These are phyloP conservation scores for Aeoliscus strigatus DNA, from an alignment of 2,797 vertebrate species.

Conservation along the genomic window DNA sequence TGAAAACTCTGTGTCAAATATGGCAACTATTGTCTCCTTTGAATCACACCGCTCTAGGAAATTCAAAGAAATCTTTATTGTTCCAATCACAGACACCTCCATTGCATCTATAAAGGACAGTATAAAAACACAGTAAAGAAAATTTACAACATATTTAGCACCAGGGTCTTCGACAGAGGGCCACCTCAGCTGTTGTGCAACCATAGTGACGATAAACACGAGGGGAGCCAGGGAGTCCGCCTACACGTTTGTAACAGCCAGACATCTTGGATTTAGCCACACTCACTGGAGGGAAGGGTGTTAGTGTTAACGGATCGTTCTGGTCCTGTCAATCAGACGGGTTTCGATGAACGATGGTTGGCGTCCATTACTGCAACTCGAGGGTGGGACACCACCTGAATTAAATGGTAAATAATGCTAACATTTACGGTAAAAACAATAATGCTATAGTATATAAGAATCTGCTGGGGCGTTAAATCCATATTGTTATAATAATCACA, in stretches of 20 bases:
- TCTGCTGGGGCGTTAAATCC: constrained; percentile 20
- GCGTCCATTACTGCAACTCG: constrained; percentile 31
- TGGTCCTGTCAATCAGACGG: constrained; percentile 14
- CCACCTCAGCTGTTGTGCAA: constrained; percentile 37
- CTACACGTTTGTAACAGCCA: constrained; percentile 37
- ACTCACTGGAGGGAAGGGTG: constrained; percentile 12
- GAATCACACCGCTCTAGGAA: constrained; percentile 8
- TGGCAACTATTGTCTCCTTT: not conserved
- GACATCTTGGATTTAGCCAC: constrained; percentile 24
- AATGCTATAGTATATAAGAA: constrained; percentile 37
- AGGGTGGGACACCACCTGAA: constrained; percentile 28
- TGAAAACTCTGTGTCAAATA: too few species aligned
- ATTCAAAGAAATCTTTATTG: constrained; percentile 74
- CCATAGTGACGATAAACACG: constrained; percentile 48
- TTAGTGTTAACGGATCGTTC: constrained; percentile 48
- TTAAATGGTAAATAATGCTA: constrained; percentile 42
- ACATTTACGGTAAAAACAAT: constrained; percentile 20
- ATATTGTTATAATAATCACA: constrained; percentile 41
- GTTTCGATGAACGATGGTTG: constrained; percentile 44
- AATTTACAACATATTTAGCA: constrained; percentile 74
- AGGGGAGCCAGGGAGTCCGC: constrained; percentile 37
- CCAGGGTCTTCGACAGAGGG: constrained; percentile 62
- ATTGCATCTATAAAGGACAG: constrained; percentile 60
- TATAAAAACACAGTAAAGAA: constrained; percentile 72
- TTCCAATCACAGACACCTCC: constrained; percentile 56